Evolutionary conservation across 2,797 vertebrate species (phyloP), one percentile per base, ranked within the genome.

Genomic region (Onychomys arenicola): DNA sequence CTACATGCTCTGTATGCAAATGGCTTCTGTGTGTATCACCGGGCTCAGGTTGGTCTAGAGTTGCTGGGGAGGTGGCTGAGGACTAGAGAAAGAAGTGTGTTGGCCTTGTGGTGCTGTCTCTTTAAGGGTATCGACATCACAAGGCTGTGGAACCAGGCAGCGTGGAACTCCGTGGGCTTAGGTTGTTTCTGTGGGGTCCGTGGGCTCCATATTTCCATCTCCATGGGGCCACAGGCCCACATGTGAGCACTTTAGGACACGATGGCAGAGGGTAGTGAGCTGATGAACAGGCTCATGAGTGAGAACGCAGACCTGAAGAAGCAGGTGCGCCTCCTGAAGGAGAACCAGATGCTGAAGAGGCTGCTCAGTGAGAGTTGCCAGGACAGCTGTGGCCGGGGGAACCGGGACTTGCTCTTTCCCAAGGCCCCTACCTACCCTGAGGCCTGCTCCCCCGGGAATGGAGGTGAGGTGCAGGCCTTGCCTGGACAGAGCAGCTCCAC

Each of bases 291-390:
- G 89, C 97, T 98, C 32, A 73, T 97, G 96, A 97, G 97, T 0
- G 98, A 98, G 97, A 98, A 98, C 0, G 97, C 96, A 0, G 96
- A 97, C 63, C 96, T 98, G 37, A 98, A 98, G 97, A 97, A 97
- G 93, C 98, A 98, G 96, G 97, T 98, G 80, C 96, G 97, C 11
- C 96, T 98, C 6, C 37, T 98, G 40, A 98, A 97, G 97, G 98
- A 98, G 95, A 98, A 98, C 55, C 97, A 98, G 95, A 97, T 97
- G 96, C 88, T 98, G 71, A 95, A 95, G 92, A 86, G 94, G 3
- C 93, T 98, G 52, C 97, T 98, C 77, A 97, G 83, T 4, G 97
- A 97, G 94, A 97, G 97, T 80, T 96, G 96, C 71, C 92, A 76
- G 61, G 98, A 97, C 1, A 61, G 89, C 77, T 63, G 90, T 4